Conservation (phyloP, 2,797 vertebrate species). For the Morelia viridis region DNA sequence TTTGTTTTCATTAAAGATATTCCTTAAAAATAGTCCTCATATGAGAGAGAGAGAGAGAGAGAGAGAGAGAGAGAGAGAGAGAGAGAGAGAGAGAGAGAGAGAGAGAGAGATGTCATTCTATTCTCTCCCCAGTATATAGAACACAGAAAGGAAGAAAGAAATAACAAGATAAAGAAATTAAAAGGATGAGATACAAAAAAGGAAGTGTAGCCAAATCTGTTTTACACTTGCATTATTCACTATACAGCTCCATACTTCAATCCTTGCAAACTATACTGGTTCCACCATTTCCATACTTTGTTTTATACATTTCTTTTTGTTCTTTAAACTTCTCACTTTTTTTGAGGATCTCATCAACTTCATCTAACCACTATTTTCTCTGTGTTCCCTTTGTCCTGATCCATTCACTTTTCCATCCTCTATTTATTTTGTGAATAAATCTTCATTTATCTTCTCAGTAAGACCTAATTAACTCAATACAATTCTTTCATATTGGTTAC, state of each 20-base stretch:
- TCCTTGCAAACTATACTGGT: not conserved
- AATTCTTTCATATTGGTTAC: not conserved
- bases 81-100: not conserved
- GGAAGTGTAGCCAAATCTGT: not conserved
- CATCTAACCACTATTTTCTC: not conserved
- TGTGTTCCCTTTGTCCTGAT: not conserved
- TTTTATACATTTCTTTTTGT: not conserved
- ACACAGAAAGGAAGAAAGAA: too few relatives aligned
- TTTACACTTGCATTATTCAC: not conserved
- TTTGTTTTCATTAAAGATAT: not conserved
- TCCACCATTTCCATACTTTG: not conserved
- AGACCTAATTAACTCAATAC: not conserved
- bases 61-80: not conserved
- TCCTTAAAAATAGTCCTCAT: not conserved
- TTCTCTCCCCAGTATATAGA: not conserved
- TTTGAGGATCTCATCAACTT: not conserved
- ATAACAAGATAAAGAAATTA: not conserved
- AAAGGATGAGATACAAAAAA: not conserved
- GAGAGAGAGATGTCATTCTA: not conserved
- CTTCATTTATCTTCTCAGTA: not conserved
- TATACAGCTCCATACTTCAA: not conserved
- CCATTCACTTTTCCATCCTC: not conserved
- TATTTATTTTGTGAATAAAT: not conserved
- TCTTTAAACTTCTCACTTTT: not conserved
- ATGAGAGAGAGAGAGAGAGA: not conserved